Conservation (phyloP, 2,797 vertebrate species). For the Lates japonicus region DNA sequence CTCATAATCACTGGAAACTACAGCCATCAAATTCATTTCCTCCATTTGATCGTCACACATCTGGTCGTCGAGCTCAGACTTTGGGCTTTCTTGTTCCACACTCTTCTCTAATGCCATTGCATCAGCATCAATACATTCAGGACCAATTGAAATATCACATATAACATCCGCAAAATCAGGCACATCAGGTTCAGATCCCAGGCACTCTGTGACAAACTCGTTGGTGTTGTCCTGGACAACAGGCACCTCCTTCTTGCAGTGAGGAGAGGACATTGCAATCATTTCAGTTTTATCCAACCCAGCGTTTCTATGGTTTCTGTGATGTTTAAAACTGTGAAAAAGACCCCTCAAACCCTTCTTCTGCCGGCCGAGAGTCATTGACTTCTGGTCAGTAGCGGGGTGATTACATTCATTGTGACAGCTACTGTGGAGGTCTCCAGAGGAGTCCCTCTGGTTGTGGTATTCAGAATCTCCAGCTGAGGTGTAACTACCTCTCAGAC, state of each 20-base stretch:
- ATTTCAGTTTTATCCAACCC: constrained; percentile 86
- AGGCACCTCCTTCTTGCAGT: constrained; percentile 74
- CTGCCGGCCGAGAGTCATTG: constrained; percentile 87
- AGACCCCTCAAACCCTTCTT: constrained; percentile 93
- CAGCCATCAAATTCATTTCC: constrained; percentile 36
- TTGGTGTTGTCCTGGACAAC: constrained; percentile 68
- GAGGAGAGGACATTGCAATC: constrained; percentile 74
- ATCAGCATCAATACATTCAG: constrained; percentile 75
- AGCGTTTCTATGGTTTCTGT: constrained; percentile 89
- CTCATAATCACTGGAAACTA: constrained; percentile 41
- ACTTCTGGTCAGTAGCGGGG: constrained; percentile 83
- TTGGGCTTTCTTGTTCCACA: constrained; percentile 57
- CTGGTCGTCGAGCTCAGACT: constrained; percentile 50
- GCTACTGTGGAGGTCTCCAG: constrained; percentile 73
- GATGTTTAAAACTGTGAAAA: constrained; percentile 94
- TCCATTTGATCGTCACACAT: constrained; percentile 58
- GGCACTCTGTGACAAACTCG: constrained; percentile 73
- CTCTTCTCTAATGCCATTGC: constrained; percentile 56
- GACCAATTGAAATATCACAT: constrained; percentile 59
- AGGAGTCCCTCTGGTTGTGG: constrained; percentile 69
- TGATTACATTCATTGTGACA: constrained; percentile 79
- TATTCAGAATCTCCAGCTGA: constrained; percentile 79
- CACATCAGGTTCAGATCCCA: constrained; percentile 82
- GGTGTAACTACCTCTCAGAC: constrained; percentile 65
- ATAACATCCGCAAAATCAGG: constrained; percentile 76